These are phyloP conservation scores for Falco novaeseelandiae DNA, from an alignment of 2,797 vertebrate species.

Conservation along the genomic window DNA sequence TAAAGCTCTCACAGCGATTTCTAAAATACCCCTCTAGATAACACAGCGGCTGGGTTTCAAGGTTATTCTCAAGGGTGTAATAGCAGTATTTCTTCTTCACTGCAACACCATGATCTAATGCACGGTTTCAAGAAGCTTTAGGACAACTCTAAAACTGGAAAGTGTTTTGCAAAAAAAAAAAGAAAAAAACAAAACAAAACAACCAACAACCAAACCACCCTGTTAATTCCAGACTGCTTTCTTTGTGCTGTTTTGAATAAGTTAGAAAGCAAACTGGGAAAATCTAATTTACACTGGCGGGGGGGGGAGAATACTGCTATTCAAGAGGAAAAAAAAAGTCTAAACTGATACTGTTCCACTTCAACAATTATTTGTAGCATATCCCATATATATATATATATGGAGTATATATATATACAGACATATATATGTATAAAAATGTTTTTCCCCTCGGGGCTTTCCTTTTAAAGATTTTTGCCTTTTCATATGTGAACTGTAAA, in stretches of 20 bases:
- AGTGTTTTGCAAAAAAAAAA: neutral
- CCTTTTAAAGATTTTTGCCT: constrained; percentile 75
- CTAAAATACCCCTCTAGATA: constrained; percentile 50
- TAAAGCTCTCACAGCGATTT: constrained; percentile 42
- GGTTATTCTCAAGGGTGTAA: constrained; percentile 58
- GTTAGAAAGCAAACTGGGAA: constrained; percentile 42
- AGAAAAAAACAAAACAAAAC: neutral
- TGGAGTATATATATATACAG: neutral
- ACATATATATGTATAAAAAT: neutral
- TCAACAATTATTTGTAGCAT: constrained; percentile 61
- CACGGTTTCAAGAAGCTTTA: neutral
- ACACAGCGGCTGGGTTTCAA: constrained; percentile 19
- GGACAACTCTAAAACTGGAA: neutral
- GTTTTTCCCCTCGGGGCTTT: constrained; percentile 40
- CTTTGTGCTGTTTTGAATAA: constrained; percentile 56
- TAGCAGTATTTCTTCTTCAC: constrained; percentile 54
- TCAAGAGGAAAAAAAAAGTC: neutral
- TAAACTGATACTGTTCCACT: constrained; percentile 13
- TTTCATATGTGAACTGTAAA: constrained; percentile 79
- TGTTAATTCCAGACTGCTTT: constrained; percentile 27
- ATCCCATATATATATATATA: neutral
- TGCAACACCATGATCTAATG: constrained; percentile 12
- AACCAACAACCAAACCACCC: neutral
- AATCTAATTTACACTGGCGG: too few relatives aligned
- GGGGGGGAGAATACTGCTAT: neutral